Conservation (phyloP, 1,140 invertebrate species). For the Drosophila gunungcola region DNA sequence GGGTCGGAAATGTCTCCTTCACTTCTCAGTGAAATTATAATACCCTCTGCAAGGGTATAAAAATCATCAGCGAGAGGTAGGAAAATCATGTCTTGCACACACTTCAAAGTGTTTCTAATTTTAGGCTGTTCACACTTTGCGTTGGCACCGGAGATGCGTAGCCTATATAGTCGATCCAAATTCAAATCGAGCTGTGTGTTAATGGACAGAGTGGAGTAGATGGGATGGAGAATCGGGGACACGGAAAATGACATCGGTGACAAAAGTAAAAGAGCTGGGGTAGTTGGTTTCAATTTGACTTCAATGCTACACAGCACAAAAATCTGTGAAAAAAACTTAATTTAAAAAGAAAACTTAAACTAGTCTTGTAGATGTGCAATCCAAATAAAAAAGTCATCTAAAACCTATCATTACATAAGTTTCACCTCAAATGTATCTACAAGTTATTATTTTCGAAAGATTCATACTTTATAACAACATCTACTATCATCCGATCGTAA, state of each 20-base stretch:
- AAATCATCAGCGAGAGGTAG: conserved; percentile 28
- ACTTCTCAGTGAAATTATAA: too few relatives aligned
- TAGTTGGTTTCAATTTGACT: conserved; percentile 8
- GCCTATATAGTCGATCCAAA: conserved; percentile 14
- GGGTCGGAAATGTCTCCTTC: too few relatives aligned
- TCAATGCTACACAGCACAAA: conserved; percentile 28
- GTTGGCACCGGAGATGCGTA: conserved; percentile 54
- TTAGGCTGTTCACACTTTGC: conserved; percentile 74
- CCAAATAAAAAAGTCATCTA: too few relatives aligned
- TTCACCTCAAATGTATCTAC: too few relatives aligned
- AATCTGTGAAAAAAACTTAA: not conserved
- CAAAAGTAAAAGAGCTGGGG: not conserved
- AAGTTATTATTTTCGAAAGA: too few relatives aligned
- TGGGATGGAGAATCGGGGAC: conserved; percentile 44
- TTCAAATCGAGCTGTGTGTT: conserved; percentile 15
- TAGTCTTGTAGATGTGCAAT: too few relatives aligned
- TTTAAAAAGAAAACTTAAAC: too few relatives aligned
- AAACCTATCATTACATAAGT: too few relatives aligned
- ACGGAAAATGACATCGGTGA: conserved; percentile 39
- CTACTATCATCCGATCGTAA: not conserved
- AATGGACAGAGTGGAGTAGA: conserved; percentile 10
- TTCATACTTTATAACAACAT: too few relatives aligned
- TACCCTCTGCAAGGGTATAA: not conserved
- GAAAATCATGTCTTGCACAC: conserved; percentile 32
- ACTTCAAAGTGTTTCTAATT: conserved; percentile 75